phyloP scores from a whole-genome alignment of 2,888 invertebrate species.

The Erebia palarica region DNA sequence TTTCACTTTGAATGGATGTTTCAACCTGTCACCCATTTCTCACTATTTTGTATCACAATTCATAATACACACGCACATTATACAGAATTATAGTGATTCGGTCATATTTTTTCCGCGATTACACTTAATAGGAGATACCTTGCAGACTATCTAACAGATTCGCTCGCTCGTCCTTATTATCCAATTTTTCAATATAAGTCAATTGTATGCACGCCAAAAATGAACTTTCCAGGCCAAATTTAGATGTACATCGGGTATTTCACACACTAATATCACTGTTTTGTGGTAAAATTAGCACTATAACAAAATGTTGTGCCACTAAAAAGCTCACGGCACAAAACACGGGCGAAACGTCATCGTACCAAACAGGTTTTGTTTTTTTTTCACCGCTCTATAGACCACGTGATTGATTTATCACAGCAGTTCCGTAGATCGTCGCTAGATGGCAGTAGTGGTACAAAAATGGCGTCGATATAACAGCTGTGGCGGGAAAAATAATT shows the following conservation, averaged over 20 bases:
- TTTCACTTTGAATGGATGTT: constrained; percentile 76
- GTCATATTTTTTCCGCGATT: constrained; percentile 54
- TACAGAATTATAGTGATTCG: constrained; percentile 29
- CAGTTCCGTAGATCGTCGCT: constrained; percentile 46
- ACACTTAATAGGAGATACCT: constrained; percentile 21
- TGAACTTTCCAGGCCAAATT: constrained; percentile 20
- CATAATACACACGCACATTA: constrained; percentile 40
- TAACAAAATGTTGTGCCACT: constrained; percentile 44
- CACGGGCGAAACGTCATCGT: constrained; percentile 68
- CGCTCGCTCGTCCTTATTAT: constrained; percentile 28
- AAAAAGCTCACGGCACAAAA: constrained; percentile 66
- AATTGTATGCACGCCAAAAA: not conserved
- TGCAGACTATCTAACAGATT: constrained; percentile 26
- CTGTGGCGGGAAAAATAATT: constrained; percentile 45
- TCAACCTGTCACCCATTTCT: constrained; percentile 78
- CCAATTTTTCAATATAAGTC: constrained; percentile 30
- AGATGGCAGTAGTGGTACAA: constrained; percentile 56
- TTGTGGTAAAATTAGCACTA: constrained; percentile 38
- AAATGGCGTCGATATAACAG: constrained; percentile 11
- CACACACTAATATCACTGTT: constrained; percentile 24
- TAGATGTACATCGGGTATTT: constrained; percentile 1
- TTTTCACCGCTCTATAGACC: constrained; percentile 52
- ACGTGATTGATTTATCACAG: constrained; percentile 60
- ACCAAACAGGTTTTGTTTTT: constrained; percentile 74
- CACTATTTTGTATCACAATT: constrained; percentile 51